Conservation (phyloP, 1,140 invertebrate genomes). For the Bombus haemorrhoidalis region DNA sequence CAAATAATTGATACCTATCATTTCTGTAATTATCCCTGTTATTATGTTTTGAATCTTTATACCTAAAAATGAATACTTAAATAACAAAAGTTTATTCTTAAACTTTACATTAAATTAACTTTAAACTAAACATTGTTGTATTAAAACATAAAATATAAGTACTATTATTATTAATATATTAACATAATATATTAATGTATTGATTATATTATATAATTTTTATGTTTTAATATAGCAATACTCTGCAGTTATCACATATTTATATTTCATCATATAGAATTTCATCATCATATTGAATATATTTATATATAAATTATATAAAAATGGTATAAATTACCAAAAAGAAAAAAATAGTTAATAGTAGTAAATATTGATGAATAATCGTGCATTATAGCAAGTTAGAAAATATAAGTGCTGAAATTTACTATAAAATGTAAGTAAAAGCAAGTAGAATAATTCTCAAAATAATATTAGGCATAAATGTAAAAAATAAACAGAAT, state of each 20-base stretch:
- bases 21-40: slow-evolving; percentile 10
- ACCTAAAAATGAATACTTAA: slow-evolving; percentile 24
- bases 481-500: too few relatives aligned
- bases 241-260: neutral
- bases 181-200: neutral
- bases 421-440: neutral
- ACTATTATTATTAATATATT: too few relatives aligned
- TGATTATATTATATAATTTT: too few relatives aligned
- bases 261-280: neutral
- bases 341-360: neutral
- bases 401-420: neutral
- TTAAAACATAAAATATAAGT: too few relatives aligned
- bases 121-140: too few relatives aligned
- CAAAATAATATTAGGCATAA: too few relatives aligned
- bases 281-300: neutral
- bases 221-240: too few relatives aligned
- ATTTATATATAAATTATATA: neutral
- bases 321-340: neutral
- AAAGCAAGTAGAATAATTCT: neutral
- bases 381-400: neutral
- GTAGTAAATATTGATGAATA: neutral
- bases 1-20: slow-evolving; percentile 32
- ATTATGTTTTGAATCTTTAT: slow-evolving; percentile 3
- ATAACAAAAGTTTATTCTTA: neutral
- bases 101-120: too few relatives aligned